phyloP scores from a whole-genome alignment of 2,113 vertebrate species.

The Brevimyrus niger region DNA sequence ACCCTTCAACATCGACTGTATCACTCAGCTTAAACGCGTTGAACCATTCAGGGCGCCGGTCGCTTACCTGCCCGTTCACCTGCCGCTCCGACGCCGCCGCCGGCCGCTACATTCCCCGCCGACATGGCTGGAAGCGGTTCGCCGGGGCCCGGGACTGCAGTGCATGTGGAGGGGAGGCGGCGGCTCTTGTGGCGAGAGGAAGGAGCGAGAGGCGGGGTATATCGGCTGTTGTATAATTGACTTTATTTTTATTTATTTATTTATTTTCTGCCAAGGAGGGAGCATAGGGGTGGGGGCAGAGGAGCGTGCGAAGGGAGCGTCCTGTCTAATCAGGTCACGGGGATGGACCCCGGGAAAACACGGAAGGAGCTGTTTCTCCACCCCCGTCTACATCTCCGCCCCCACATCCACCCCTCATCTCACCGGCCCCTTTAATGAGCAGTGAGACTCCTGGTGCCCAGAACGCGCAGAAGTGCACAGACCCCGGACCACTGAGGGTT shows the following conservation, averaged over 20 bases:
- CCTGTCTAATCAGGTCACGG: conserved; percentile 28
- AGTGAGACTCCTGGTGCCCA: conserved; percentile 27
- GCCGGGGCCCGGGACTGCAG: conserved; percentile 54
- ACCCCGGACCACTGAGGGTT: neutral
- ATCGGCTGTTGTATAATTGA: neutral
- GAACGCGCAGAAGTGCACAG: neutral
- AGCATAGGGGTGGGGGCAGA: neutral
- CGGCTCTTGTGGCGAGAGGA: conserved; percentile 20
- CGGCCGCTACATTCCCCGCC: conserved; percentile 51
- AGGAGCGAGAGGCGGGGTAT: conserved; percentile 18
- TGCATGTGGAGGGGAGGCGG: conserved; percentile 55
- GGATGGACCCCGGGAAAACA: conserved; percentile 31
- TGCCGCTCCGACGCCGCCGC: conserved; percentile 57
- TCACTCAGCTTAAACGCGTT: neutral
- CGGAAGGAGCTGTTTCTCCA: conserved; percentile 48
- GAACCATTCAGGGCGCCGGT: neutral
- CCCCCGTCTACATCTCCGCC: neutral
- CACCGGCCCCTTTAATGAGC: conserved; percentile 23
- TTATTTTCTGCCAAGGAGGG: conserved; percentile 3
- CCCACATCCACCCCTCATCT: neutral
- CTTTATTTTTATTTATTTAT: conserved; percentile 26
- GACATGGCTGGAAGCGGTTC: conserved; percentile 65
- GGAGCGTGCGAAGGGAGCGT: conserved; percentile 27
- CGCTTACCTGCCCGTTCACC: conserved; percentile 51
- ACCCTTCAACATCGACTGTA: conserved; percentile 14